Evolutionary conservation across 2,797 vertebrate species (phyloP).

Genomic region (Monodelphis domestica): DNA sequence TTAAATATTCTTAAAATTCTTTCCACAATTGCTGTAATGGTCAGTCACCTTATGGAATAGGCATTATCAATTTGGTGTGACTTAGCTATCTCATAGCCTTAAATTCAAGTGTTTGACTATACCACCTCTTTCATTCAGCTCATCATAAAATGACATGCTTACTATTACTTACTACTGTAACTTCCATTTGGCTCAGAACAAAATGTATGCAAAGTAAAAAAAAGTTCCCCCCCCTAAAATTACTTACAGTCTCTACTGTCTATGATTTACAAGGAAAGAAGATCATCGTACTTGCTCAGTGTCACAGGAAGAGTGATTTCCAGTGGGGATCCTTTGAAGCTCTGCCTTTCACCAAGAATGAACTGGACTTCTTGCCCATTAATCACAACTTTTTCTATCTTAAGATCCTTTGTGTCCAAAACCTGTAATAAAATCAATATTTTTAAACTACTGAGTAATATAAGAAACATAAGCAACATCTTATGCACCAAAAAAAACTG

Average conservation of each 20-base stretch:
- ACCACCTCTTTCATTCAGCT: not conserved
- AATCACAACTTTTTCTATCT: constrained; percentile 88
- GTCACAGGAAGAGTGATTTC: constrained; percentile 92
- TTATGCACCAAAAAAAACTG: constrained; percentile 41
- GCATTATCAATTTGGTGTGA: not conserved
- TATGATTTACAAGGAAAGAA: constrained; percentile 28
- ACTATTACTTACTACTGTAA: constrained; percentile 18
- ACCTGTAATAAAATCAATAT: constrained; percentile 84
- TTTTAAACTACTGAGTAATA: constrained; percentile 25
- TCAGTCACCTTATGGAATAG: not conserved
- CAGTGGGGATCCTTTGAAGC: constrained; percentile 92
- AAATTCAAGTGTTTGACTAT: not conserved
- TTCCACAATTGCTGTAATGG: not conserved
- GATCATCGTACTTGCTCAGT: constrained; percentile 89
- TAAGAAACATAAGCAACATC: not conserved
- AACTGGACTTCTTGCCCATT: constrained; percentile 91
- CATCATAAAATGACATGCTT: constrained; percentile 29
- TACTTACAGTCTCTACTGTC: constrained; percentile 17
- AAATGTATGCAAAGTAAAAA: constrained; percentile 25
- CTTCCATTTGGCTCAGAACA: not conserved
- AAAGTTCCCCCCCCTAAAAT: constrained; percentile 7
- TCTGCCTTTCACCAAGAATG: constrained; percentile 89
- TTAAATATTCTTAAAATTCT: not conserved
- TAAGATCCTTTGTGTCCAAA: constrained; percentile 93
- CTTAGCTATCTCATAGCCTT: not conserved